These are phyloP conservation scores for Nycticryphes semicollaris DNA, from an alignment of 2,113 vertebrate genomes.

Conservation along the genomic window DNA sequence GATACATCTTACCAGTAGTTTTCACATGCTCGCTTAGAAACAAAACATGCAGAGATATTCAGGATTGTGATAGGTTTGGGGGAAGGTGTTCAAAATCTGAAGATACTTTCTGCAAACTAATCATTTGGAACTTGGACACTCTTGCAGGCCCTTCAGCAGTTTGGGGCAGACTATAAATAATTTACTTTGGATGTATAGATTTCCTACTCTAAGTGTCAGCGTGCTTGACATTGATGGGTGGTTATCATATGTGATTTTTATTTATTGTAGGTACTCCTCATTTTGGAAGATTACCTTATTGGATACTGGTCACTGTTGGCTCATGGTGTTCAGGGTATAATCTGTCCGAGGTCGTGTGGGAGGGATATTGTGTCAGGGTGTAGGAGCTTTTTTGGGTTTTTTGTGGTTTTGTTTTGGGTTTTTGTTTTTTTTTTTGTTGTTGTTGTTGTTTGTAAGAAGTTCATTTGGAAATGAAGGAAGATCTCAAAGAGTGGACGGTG, in stretches of 20 bases:
- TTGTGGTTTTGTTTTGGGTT: not conserved
- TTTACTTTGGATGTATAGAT: no score
- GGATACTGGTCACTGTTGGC: not conserved
- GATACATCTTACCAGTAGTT: not conserved
- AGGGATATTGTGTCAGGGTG: not conserved
- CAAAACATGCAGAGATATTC: not conserved
- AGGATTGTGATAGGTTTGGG: not conserved
- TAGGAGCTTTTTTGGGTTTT: not conserved
- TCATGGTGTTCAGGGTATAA: not conserved
- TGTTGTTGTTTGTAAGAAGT: not conserved
- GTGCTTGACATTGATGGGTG: not conserved
- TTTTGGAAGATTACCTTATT: not conserved
- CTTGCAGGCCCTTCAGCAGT: not conserved
- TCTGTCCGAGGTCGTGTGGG: not conserved
- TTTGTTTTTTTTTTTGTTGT: not conserved
- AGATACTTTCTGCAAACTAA: not conserved
- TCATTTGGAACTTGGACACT: not conserved
- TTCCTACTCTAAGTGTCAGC: no score
- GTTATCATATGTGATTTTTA: not conserved
- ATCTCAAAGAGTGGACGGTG: not conserved
- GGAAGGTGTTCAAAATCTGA: not conserved
- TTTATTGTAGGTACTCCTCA: not conserved
- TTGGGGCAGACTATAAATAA: not conserved
- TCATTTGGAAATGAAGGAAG: not conserved
- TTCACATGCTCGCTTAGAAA: not conserved